Evolutionary conservation across 2,797 vertebrate genomes (phyloP).

Genomic region (Pseudochromis fuscus): DNA sequence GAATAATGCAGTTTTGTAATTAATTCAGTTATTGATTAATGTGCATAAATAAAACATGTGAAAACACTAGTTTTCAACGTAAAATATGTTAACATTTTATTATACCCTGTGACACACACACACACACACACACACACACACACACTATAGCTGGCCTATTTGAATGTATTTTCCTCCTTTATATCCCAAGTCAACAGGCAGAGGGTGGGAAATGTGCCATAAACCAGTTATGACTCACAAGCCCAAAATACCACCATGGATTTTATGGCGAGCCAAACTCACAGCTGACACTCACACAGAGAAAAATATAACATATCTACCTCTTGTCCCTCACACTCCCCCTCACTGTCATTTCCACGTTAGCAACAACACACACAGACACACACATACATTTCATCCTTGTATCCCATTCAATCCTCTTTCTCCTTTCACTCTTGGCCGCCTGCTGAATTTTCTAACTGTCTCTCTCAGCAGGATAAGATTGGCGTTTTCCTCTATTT

Average conservation of each 20-base stretch:
- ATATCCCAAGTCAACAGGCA: slow-evolving; percentile 37
- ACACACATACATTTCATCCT: background rate
- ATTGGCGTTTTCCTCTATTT: background rate
- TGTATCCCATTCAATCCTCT: background rate
- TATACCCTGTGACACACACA: no score
- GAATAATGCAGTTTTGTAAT: no score
- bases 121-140: no score
- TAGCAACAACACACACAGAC: background rate
- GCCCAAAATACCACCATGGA: slow-evolving; percentile 52
- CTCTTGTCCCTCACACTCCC: background rate
- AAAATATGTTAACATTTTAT: no score
- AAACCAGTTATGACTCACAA: slow-evolving; percentile 60
- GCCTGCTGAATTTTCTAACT: slow-evolving; percentile 9
- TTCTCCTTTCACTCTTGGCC: background rate
- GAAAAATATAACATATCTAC: slow-evolving; percentile 14
- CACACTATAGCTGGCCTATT: background rate
- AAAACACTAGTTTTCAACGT: no score
- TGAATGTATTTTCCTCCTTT: slow-evolving; percentile 21
- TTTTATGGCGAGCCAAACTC: slow-evolving; percentile 28
- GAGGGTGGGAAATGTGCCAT: slow-evolving; percentile 44
- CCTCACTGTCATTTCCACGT: background rate
- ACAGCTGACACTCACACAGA: slow-evolving; percentile 36
- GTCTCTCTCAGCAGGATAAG: slow-evolving; percentile 23
- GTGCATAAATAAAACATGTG: no score
- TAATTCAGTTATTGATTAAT: no score